These are phyloP conservation scores for Nautilus pompilius DNA, from an alignment of 1,140 invertebrate genomes.

Conservation along the genomic window DNA sequence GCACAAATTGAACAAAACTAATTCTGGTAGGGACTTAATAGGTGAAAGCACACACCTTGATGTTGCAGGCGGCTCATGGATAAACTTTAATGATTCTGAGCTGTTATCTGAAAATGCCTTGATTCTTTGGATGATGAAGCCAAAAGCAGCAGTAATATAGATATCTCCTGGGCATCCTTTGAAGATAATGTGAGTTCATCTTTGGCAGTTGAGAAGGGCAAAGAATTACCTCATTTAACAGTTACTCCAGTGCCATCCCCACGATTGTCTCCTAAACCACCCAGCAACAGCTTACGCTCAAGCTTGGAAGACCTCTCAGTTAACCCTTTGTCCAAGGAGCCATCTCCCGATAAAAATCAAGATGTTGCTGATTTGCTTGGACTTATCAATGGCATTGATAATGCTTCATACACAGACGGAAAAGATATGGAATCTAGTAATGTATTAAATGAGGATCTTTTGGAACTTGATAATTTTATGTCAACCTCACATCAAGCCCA, in stretches of 20 bases:
- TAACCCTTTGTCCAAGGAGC: conserved; percentile 8
- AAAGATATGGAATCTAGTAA: conserved; percentile 1
- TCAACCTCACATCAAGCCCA: conserved; percentile 5
- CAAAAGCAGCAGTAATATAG: background rate
- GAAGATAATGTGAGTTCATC: background rate
- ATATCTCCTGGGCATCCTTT: conserved; percentile 6
- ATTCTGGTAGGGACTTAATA: no score
- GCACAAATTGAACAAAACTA: conserved; percentile 50
- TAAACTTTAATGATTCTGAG: conserved; percentile 20
- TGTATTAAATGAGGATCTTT: conserved; percentile 30
- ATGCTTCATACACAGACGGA: conserved; percentile 1
- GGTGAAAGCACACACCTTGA: conserved; percentile 25
- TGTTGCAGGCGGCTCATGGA: conserved; percentile 19
- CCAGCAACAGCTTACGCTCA: conserved; percentile 11
- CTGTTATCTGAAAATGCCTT: conserved; percentile 8
- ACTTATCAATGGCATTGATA: conserved; percentile 14
- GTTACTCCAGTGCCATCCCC: conserved; percentile 17
- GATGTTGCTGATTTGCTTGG: conserved; percentile 33
- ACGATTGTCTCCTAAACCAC: conserved; percentile 13
- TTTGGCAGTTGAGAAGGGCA: background rate
- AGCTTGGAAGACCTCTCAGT: conserved; percentile 18
- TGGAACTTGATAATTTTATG: conserved; percentile 32
- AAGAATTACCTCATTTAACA: conserved; percentile 9
- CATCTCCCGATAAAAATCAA: background rate
- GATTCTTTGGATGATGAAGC: conserved; percentile 10